These are phyloP conservation scores for Pachyramphus minor DNA, from an alignment of 2,113 vertebrate species.

Conservation along the genomic window DNA sequence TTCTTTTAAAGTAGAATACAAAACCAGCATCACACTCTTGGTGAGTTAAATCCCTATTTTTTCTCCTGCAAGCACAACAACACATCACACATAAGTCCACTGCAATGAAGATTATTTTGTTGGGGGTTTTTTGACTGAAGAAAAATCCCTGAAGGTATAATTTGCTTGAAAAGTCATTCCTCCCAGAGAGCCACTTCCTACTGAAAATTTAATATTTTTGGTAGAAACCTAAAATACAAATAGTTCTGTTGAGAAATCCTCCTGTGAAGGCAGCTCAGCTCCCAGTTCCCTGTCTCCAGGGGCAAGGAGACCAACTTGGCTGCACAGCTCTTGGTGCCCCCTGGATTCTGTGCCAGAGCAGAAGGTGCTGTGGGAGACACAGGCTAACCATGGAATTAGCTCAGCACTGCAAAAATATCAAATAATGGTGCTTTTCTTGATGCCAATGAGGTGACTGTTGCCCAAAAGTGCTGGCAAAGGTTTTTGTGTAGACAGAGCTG, in stretches of 20 bases:
- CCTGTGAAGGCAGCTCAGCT: not conserved
- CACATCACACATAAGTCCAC: not conserved
- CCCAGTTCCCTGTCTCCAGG: not conserved
- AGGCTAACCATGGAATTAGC: not conserved
- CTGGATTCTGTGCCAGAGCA: not conserved
- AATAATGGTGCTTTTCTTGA: not conserved
- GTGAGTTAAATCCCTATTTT: not conserved
- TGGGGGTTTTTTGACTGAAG: not conserved
- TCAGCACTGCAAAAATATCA: not conserved
- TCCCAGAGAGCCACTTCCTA: not conserved
- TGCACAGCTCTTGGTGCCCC: not conserved
- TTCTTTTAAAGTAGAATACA: not conserved
- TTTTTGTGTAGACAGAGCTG: not conserved
- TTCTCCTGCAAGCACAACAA: not conserved
- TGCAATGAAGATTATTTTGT: not conserved
- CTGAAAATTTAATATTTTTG: not conserved
- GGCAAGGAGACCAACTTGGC: accelerated
- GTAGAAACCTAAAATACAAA: not conserved
- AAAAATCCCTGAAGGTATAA: not conserved
- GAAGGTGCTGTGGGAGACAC: not conserved
- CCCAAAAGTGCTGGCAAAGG: not conserved
- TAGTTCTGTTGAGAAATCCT: not conserved
- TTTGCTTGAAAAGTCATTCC: not conserved
- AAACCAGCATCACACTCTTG: not conserved
- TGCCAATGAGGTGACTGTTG: not conserved